These are phyloP conservation scores for Cochlearius cochlearius DNA, from an alignment of 2,113 vertebrate species.

Conservation along the genomic window DNA sequence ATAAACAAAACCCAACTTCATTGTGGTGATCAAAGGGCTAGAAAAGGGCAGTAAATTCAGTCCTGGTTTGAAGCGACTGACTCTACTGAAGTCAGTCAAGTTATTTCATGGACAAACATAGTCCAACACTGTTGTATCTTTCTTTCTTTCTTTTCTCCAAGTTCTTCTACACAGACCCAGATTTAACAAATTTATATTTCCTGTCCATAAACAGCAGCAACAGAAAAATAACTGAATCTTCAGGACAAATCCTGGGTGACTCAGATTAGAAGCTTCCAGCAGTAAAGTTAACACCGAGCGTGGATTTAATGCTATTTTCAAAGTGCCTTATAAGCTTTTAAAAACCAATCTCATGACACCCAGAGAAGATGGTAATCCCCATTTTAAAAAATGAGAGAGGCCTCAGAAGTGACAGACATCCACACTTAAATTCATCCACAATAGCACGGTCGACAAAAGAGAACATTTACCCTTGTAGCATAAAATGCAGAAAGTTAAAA, in stretches of 20 bases:
- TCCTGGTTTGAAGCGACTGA: not conserved
- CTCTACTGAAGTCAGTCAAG: not conserved
- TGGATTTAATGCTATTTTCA: not conserved
- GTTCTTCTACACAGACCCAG: constrained; percentile 49
- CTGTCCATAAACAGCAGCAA: constrained; percentile 51
- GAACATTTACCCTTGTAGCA: not conserved
- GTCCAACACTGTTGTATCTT: not conserved
- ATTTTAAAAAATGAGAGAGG: not conserved
- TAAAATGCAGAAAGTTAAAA: not conserved
- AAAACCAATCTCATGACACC: not conserved
- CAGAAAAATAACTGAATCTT: constrained; percentile 56
- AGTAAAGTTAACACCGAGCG: not conserved
- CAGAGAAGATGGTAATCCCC: not conserved
- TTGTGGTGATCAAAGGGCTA: not conserved
- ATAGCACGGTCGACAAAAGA: not conserved
- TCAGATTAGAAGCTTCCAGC: constrained; percentile 17
- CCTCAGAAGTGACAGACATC: not conserved
- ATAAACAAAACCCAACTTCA: not conserved
- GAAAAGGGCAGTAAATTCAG: not conserved
- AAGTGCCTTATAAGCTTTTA: not conserved
- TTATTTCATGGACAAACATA: not conserved
- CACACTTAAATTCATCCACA: not conserved
- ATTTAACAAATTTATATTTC: constrained; percentile 53
- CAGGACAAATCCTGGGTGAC: constrained; percentile 42
- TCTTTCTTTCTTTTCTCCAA: constrained; percentile 55